Base-by-base conservation (phyloP, 2,888 invertebrate genomes). In the Oxystoma pomonae region DNA sequence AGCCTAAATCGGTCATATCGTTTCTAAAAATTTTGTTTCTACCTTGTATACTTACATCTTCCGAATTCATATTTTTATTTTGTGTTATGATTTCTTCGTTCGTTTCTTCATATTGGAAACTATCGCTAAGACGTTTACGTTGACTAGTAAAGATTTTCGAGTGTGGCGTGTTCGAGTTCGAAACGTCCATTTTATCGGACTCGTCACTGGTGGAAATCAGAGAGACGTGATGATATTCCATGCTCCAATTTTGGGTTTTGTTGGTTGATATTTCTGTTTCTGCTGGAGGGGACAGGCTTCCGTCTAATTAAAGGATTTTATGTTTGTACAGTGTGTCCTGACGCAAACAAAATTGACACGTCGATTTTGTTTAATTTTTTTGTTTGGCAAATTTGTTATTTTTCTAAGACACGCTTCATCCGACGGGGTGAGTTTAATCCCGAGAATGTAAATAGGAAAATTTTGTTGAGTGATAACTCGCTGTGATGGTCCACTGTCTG, bases 91-190 rank as follows among this genome's bases (percentile, higher is more conserved):
- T 7, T 53, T 61, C 20, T 22, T 12, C 18, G 22, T 69, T 69
- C 1, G 66, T 65, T 55, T 75, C 71, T 20, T 74, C 75, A 20
- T 69, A 67, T 63, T 74, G 75, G 66, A 80, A 80, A 70, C 80
- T 80, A 67, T 79, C 76, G 1, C 80, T 79, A 17, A 80, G 71
- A 69, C 80, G 78, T 72, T 80, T 80, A 52, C 79, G 71, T 65
- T 79, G 78, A 68, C 78, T 76, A 56, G 70, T 73, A 64, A 77
- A 76, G 49, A 75, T 71, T 68, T 75, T 76, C 5, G 79, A 77
- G 63, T 76, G 78, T 0, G 80, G 79, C 2, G 80, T 79, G 59
- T 73, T 73, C 1, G 73, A 69, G 64, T 73, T 74, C 1, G 78
- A 78, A 12, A 77, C 69, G 20, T 80, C 79, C 76, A 78, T 78